Conservation (phyloP, 2,797 vertebrate genomes). For the Numenius phaeopus region DNA sequence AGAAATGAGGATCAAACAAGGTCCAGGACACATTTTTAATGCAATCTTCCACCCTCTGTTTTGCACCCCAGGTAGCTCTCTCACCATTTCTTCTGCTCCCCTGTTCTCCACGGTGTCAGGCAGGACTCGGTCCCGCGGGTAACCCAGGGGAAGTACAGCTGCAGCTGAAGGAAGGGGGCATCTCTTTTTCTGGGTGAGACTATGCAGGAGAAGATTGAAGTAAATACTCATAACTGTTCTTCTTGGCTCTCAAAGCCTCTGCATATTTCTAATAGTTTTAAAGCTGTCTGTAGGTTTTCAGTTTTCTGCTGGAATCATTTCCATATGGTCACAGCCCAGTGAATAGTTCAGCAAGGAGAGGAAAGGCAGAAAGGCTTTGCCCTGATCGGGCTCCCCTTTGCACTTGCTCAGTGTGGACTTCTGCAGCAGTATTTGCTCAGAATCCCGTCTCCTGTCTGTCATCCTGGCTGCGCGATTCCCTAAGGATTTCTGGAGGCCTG, state of each 20-base stretch:
- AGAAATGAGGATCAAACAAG: neutral
- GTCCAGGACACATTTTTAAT: neutral
- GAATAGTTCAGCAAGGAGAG: neutral
- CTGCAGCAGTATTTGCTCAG: neutral
- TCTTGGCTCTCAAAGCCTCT: constrained; percentile 16
- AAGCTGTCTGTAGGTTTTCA: constrained; percentile 25
- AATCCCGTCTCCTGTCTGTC: neutral
- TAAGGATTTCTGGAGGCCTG: neutral
- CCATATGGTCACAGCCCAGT: constrained; percentile 13
- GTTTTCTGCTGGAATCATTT: constrained; percentile 38
- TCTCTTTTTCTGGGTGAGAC: neutral
- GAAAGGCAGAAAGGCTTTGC: neutral
- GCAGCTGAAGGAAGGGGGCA: neutral
- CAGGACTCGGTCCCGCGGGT: accelerated
- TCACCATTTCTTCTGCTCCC: neutral
- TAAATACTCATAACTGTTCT: neutral
- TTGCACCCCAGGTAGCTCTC: neutral
- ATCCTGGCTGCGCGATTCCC: neutral
- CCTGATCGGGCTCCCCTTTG: neutral
- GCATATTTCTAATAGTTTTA: constrained; percentile 43
- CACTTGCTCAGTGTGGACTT: neutral
- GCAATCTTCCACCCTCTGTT: neutral
- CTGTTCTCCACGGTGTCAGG: accelerated
- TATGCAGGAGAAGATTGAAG: neutral
- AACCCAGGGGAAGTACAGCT: neutral